Evolutionary conservation across 2,113 vertebrate species (phyloP).

Genomic region (Mobula birostris): DNA sequence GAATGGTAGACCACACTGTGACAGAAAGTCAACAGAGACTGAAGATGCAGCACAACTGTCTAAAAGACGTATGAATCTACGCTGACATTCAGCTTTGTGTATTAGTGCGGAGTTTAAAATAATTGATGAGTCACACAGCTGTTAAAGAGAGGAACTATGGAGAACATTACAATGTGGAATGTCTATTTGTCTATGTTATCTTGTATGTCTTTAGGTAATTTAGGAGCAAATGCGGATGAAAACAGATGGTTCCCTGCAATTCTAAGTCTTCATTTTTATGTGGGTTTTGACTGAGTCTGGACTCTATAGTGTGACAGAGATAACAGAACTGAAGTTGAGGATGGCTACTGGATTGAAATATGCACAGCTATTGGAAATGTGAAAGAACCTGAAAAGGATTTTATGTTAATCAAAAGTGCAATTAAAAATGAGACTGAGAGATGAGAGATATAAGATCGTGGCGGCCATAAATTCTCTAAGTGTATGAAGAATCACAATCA

Average conservation of each 20-base stretch:
- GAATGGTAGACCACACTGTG: neutral
- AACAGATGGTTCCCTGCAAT: neutral
- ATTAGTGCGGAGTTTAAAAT: neutral
- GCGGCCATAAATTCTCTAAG: neutral
- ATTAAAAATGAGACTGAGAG: neutral
- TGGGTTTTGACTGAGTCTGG: neutral
- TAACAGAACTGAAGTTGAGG: neutral
- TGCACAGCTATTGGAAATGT: neutral
- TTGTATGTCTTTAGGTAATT: neutral
- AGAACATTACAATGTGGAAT: neutral
- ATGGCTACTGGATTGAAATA: neutral
- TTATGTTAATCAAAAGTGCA: neutral
- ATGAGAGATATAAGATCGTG: neutral
- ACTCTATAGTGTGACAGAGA: neutral
- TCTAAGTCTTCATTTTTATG: neutral
- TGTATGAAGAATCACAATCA: neutral
- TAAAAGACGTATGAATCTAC: neutral
- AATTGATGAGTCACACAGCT: constrained; percentile 20
- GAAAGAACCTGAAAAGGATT: neutral
- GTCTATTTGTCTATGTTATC: neutral
- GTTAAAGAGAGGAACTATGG: neutral
- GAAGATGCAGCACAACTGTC: neutral
- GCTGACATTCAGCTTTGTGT: constrained; percentile 25
- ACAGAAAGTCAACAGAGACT: neutral
- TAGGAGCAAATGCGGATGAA: neutral